Conservation (phyloP, 1,140 invertebrate species). For the Panagrolaimus sp. region DNA sequence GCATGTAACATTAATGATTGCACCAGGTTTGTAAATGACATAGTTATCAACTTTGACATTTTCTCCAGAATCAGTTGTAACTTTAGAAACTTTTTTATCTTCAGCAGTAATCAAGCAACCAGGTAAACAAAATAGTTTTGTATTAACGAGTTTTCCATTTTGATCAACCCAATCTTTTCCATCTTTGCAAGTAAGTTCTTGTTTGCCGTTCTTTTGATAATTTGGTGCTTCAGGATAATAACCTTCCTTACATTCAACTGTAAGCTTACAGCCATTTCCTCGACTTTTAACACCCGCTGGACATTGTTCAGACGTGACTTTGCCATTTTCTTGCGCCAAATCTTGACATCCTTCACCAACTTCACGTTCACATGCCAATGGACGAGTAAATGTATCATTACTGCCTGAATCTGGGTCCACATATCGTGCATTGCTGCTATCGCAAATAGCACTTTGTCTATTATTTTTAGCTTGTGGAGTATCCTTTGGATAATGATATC, state of each 20-base stretch:
- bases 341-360: slow-evolving; percentile 5
- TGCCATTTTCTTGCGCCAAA: not conserved
- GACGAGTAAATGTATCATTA: not conserved
- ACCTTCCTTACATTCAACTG: not conserved
- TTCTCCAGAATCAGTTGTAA: not conserved
- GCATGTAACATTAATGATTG: not conserved
- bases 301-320: not conserved
- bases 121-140: not conserved
- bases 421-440: not conserved
- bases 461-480: not conserved
- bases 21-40: not conserved
- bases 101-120: slow-evolving; percentile 8
- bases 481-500: slow-evolving; percentile 2
- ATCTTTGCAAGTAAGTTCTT: slow-evolving; percentile 4
- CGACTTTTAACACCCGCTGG: not conserved
- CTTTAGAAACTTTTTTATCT: not conserved
- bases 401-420: not conserved
- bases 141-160: not conserved
- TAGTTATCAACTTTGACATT: slow-evolving; percentile 1
- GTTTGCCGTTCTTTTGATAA: not conserved
- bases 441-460: not conserved
- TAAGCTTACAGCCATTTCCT: slow-evolving; percentile 1
- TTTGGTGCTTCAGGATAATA: slow-evolving; percentile 1
- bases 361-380: not conserved
- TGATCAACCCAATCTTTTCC: slow-evolving; percentile 18